Evolutionary conservation across 2,113 vertebrate species (phyloP).

Genomic region (Hyaena hyaena): DNA sequence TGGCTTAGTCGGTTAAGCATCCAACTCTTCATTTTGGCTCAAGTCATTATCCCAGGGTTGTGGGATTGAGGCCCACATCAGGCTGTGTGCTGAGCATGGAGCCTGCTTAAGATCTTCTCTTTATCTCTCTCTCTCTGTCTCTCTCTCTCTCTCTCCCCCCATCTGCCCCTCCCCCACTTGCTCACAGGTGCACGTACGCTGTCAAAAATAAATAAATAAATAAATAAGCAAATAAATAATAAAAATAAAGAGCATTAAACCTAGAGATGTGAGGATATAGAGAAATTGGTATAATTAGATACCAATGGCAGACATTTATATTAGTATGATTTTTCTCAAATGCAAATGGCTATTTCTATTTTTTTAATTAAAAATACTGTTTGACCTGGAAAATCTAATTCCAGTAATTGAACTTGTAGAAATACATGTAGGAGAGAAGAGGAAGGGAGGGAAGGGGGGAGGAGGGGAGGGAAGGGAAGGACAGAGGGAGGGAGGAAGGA

Average conservation of each 20-base stretch:
- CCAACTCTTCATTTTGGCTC: not conserved
- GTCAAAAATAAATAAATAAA: not conserved
- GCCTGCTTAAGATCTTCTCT: not conserved
- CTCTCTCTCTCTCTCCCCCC: not conserved
- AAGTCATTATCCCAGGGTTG: not conserved
- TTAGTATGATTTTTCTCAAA: not conserved
- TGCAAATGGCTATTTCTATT: not conserved
- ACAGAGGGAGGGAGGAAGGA: not conserved
- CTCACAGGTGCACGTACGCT: not conserved
- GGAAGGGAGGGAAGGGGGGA: not conserved
- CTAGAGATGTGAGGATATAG: not conserved
- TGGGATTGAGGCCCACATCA: not conserved
- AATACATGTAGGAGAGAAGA: not conserved
- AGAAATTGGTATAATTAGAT: not conserved
- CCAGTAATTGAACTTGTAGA: not conserved
- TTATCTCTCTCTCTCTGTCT: no score
- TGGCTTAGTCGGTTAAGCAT: not conserved
- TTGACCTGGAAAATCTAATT: slow-evolving; percentile 18
- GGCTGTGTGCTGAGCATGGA: not conserved
- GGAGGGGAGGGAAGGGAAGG: rapidly evolving
- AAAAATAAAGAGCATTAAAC: not conserved
- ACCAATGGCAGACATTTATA: not conserved
- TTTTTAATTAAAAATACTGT: slow-evolving; percentile 36
- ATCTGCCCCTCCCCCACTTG: not conserved
- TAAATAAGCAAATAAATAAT: no score